phyloP scores from a whole-genome alignment of 2,888 invertebrate species.

The Clostera curtula region DNA sequence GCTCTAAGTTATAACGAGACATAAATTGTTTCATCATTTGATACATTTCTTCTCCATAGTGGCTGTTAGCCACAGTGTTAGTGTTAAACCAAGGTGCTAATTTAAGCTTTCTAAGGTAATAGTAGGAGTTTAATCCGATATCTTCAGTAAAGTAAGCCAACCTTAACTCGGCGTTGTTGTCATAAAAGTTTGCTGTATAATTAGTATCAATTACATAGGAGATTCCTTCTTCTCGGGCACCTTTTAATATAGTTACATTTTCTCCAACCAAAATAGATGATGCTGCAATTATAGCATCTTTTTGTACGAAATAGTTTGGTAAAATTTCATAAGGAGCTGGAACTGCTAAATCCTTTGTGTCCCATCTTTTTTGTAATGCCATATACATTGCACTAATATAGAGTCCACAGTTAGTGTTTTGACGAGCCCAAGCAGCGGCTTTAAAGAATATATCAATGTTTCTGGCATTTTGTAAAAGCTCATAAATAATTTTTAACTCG shows the following conservation, averaged over 20 bases:
- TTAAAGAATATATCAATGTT: conserved; percentile 75
- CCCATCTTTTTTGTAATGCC: conserved; percentile 73
- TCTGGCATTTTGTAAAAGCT: conserved; percentile 72
- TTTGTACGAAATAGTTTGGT: conserved; percentile 79
- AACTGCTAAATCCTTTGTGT: conserved; percentile 72
- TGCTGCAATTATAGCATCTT: conserved; percentile 72
- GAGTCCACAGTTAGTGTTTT: conserved; percentile 77
- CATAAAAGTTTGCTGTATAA: conserved; percentile 52
- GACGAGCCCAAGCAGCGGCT: conserved; percentile 74
- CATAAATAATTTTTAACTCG: conserved; percentile 50
- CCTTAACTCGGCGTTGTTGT: conserved; percentile 69
- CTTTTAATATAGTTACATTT: conserved; percentile 33
- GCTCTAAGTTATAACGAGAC: conserved; percentile 81
- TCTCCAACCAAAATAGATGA: conserved; percentile 40
- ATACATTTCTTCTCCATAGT: conserved; percentile 77
- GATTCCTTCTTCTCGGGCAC: conserved; percentile 50
- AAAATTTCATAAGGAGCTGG: conserved; percentile 80
- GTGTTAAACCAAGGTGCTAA: conserved; percentile 72
- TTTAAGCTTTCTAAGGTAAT: conserved; percentile 74
- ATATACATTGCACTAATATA: conserved; percentile 77
- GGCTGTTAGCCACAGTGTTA: conserved; percentile 55
- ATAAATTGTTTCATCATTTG: conserved; percentile 79
- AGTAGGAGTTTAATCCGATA: conserved; percentile 78
- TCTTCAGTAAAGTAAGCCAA: conserved; percentile 83
- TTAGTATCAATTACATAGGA: conserved; percentile 51